phyloP scores from a whole-genome alignment of 2,113 vertebrate genomes.

The Pogonocichla stellata region DNA sequence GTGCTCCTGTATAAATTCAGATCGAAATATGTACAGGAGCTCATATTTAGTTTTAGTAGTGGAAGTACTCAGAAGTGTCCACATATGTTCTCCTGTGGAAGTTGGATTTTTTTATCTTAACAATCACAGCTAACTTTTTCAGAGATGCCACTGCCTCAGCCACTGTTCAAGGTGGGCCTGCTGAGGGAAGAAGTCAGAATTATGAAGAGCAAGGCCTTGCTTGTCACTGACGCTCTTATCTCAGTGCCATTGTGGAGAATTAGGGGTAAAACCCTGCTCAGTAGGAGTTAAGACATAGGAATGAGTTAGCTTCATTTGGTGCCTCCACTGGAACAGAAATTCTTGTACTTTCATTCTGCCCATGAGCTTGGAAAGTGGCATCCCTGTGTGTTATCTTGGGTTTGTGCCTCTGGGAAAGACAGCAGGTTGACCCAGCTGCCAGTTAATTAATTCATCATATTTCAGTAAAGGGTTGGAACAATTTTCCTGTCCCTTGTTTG shows the following conservation, averaged over 20 bases:
- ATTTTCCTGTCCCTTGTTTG: background rate
- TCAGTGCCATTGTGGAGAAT: background rate
- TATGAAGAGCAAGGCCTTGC: background rate
- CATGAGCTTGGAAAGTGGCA: background rate
- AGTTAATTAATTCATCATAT: background rate
- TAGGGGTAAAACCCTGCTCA: background rate
- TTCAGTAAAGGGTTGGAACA: background rate
- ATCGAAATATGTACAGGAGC: background rate
- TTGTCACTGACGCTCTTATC: background rate
- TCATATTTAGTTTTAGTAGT: background rate
- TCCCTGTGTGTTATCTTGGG: accelerated
- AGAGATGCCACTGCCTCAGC: background rate
- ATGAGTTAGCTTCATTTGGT: background rate
- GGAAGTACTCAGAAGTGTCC: background rate
- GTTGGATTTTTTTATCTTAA: background rate
- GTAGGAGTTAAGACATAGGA: background rate
- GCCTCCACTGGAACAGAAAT: background rate
- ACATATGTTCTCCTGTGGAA: background rate
- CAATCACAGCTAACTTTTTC: background rate
- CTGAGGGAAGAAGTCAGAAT: background rate
- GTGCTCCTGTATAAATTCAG: background rate
- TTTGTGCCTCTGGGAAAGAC: background rate
- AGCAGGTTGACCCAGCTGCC: background rate
- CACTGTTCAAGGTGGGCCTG: background rate
- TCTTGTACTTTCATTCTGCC: background rate